These are phyloP conservation scores for Chironomus tentans DNA, from an alignment of 2,888 invertebrate genomes.

Conservation along the genomic window DNA sequence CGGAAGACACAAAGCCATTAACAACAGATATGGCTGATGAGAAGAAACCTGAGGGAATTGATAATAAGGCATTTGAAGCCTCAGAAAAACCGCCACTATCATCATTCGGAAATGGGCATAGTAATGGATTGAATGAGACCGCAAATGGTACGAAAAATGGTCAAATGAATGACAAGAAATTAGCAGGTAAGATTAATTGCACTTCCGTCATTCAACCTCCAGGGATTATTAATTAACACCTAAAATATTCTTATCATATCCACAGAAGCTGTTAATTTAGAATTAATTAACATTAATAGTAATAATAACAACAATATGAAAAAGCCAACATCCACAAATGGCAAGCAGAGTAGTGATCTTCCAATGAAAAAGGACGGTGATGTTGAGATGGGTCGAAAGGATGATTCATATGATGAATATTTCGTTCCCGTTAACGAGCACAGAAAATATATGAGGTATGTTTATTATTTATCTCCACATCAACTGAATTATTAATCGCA, in stretches of 20 bases:
- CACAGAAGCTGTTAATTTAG: constrained; percentile 67
- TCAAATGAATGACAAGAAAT: constrained; percentile 27
- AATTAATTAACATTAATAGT: constrained; percentile 65
- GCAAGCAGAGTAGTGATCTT: constrained; percentile 47
- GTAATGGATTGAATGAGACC: constrained; percentile 25
- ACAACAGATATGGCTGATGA: constrained; percentile 23
- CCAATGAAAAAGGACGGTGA: constrained; percentile 56
- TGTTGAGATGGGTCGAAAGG: constrained; percentile 49
- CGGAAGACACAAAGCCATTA: constrained; percentile 28
- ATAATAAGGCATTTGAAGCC: constrained; percentile 29
- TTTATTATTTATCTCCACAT: constrained; percentile 23
- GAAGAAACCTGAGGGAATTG: constrained; percentile 29
- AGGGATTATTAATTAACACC: too few relatives aligned
- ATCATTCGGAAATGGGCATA: constrained; percentile 20
- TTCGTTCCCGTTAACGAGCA: constrained; percentile 79
- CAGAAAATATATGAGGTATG: constrained; percentile 74
- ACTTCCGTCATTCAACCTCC: not conserved
- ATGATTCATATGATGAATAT: constrained; percentile 71
- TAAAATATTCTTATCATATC: too few relatives aligned
- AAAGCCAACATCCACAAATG: constrained; percentile 41
- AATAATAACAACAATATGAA: constrained; percentile 31
- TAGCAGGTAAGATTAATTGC: constrained; percentile 11
- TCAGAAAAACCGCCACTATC: constrained; percentile 25
- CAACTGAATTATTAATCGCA: not conserved
- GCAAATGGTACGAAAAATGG: constrained; percentile 27